phyloP scores from a whole-genome alignment of 2,113 vertebrate species.

The Notarius quadriscutis region DNA sequence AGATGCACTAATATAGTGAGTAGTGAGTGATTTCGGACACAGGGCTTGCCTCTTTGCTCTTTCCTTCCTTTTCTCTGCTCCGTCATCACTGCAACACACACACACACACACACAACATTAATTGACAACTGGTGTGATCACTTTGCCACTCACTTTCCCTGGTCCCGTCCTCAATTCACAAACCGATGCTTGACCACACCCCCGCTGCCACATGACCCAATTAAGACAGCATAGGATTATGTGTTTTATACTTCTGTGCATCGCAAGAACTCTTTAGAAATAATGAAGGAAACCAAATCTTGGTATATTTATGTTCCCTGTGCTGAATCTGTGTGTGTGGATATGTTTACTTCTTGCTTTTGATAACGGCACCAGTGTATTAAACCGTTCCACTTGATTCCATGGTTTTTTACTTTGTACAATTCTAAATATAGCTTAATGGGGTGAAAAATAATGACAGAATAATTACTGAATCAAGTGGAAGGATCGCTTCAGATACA shows the following conservation, averaged over 20 bases:
- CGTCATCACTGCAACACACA: too few relatives aligned
- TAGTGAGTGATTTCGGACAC: too few relatives aligned
- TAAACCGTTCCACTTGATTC: background rate
- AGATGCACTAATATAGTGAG: too few relatives aligned
- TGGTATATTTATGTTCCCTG: background rate
- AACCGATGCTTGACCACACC: too few relatives aligned
- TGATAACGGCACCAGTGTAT: constrained; percentile 44
- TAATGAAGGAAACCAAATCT: constrained; percentile 36
- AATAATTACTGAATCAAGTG: constrained; percentile 13
- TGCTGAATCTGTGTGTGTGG: background rate
- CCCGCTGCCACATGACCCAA: background rate
- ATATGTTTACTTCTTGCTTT: constrained; percentile 24
- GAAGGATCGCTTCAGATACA: constrained; percentile 47
- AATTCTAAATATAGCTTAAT: constrained; percentile 30
- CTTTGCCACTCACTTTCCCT: too few relatives aligned
- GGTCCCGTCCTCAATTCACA: too few relatives aligned
- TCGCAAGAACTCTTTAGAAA: constrained; percentile 50
- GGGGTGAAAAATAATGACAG: background rate
- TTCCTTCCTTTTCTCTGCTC: too few relatives aligned
- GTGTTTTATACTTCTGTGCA: constrained; percentile 13
- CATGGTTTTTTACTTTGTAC: background rate
- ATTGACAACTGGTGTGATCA: too few relatives aligned
- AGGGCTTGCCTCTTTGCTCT: too few relatives aligned
- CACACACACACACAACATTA: too few relatives aligned
- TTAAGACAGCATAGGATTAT: constrained; percentile 40